Evolutionary conservation across 1,140 invertebrate species (phyloP).

Genomic region (Drosophila erecta): DNA sequence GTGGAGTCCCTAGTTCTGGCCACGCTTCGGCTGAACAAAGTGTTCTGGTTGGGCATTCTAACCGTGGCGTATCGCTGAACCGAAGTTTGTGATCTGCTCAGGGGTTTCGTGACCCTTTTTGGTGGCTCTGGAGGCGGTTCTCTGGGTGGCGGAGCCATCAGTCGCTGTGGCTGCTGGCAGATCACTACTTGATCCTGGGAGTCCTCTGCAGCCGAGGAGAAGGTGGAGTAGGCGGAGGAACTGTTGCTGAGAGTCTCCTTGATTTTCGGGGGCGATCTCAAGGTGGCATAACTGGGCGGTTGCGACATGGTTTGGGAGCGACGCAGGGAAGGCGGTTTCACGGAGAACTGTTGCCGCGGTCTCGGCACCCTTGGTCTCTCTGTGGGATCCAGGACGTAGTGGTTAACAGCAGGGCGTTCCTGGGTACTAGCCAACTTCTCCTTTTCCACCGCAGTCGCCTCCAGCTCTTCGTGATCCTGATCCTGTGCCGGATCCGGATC

Average conservation of each 20-base stretch:
- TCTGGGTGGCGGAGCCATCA: slow-evolving; percentile 54
- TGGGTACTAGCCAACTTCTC: background rate
- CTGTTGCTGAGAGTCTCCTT: slow-evolving; percentile 31
- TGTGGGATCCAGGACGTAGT: slow-evolving; percentile 76
- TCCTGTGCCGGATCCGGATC: background rate
- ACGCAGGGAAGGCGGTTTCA: slow-evolving; percentile 70
- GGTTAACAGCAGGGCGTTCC: slow-evolving; percentile 50
- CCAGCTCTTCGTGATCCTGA: background rate
- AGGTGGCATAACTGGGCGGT: slow-evolving; percentile 51
- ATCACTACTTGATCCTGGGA: slow-evolving; percentile 53
- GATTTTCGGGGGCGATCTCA: slow-evolving; percentile 30
- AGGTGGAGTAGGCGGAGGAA: slow-evolving; percentile 54
- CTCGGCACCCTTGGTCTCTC: slow-evolving; percentile 59
- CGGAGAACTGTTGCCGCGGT: slow-evolving; percentile 73
- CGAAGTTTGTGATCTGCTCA: slow-evolving; percentile 58
- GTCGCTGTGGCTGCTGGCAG: slow-evolving; percentile 68
- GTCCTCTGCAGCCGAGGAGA: slow-evolving; percentile 40
- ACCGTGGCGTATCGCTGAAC: slow-evolving; percentile 74
- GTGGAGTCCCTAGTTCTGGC: background rate
- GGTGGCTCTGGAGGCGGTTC: slow-evolving; percentile 67
- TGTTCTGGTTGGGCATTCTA: slow-evolving; percentile 64
- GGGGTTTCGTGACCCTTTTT: slow-evolving; percentile 36
- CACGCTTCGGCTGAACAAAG: slow-evolving; percentile 37
- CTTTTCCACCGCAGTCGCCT: background rate
- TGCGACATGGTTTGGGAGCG: slow-evolving; percentile 77